Percentiles rank a stretch among this genome's conserved stretches.
Conservation (phyloP, 2,797 vertebrate species). For the Enteromius fasciolatus region DNA sequence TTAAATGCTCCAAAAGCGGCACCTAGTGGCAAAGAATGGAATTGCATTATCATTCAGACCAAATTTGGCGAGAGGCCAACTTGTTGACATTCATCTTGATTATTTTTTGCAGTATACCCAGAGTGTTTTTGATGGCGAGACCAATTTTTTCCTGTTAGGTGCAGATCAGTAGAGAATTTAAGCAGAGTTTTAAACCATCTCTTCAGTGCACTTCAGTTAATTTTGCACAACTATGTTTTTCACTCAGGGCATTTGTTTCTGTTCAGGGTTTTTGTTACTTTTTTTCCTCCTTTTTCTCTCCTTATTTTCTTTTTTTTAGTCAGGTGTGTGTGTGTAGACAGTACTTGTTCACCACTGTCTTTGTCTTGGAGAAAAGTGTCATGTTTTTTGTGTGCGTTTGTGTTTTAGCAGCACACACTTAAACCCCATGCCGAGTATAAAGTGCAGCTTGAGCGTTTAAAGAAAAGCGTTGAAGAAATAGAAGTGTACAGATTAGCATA, state of each 20-base stretch:
- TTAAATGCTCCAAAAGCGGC: too few relatives aligned
- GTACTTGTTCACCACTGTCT: background rate
- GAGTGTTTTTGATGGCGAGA: conserved; percentile 1
- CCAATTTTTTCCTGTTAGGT: background rate
- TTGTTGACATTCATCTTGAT: background rate
- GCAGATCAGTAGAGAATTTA: background rate
- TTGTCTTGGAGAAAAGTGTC: background rate
- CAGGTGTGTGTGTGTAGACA: too few relatives aligned
- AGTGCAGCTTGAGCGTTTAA: conserved; percentile 22
- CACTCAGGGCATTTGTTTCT: background rate
- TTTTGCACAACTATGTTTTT: background rate
- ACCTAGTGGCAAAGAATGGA: too few relatives aligned
- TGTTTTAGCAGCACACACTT: background rate
- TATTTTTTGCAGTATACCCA: background rate
- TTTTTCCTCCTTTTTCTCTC: background rate
- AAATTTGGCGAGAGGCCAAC: too few relatives aligned
- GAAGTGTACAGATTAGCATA: background rate
- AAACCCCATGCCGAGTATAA: conserved; percentile 14
- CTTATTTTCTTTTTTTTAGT: background rate
- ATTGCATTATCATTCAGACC: too few relatives aligned
- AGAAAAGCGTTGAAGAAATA: conserved; percentile 13
- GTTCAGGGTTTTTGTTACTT: background rate
- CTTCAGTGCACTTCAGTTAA: background rate
- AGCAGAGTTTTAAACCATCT: conserved; percentile 7
- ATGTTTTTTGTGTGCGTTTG: background rate